Conservation (phyloP, 2,113 vertebrate species). For the Ellobius talpinus region DNA sequence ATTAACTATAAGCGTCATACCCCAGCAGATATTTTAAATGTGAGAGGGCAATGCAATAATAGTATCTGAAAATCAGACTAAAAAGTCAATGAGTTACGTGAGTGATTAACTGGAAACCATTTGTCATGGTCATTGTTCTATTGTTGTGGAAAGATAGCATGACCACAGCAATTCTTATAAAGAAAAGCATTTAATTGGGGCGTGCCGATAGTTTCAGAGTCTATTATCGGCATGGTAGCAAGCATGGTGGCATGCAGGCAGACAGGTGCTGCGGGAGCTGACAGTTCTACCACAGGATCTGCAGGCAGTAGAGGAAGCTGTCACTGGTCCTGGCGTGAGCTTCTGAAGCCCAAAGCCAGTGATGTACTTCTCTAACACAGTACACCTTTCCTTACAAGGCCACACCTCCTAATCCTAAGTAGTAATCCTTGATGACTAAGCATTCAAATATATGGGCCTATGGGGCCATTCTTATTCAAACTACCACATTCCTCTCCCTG, state of each 20-base stretch:
- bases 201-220: neutral
- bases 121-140: neutral
- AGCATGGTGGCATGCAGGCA: too few species aligned
- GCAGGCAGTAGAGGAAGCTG: neutral
- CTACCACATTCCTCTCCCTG: neutral
- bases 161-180: neutral
- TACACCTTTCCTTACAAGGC: too few species aligned
- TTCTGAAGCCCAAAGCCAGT: neutral
- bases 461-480: neutral
- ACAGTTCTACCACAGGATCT: neutral
- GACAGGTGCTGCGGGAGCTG: neutral
- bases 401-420: neutral
- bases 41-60: neutral
- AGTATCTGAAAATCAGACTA: neutral
- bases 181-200: neutral
- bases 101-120: neutral
- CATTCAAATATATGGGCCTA: neutral
- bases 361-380: neutral
- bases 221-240: neutral
- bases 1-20: neutral
- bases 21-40: neutral
- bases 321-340: neutral
- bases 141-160: neutral
- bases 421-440: neutral
- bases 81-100: neutral